Base-by-base conservation (phyloP, 2,888 invertebrate genomes). In the Masnerella sp. region DNA sequence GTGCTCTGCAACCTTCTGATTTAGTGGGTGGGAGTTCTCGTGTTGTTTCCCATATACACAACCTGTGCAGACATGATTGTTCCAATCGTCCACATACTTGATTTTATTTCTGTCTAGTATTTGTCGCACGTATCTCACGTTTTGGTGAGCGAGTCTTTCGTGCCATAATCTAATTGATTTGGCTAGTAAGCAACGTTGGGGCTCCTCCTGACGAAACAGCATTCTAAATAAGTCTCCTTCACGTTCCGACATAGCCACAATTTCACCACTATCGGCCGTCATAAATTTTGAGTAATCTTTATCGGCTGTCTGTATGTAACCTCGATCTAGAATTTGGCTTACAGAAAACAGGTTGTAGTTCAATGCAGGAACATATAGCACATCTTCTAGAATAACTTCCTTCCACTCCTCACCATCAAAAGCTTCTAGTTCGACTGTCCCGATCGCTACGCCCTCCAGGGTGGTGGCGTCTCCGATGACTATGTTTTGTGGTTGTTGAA, bases 371-470 rank as follows among this genome's bases (percentile, higher is more conserved):
- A 25, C 25, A 25, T 25, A 25, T 25, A 25, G 25, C 25, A 25
- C 25, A 25, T 25, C 25, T 25, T 25, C 25, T 25, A 25, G 25
- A 4, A 25, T 7, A 5, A 25, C 25, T 7, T 25, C 7, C 5
- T 25, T 5, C 25, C 25, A 25, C 25, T 25, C 32, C n/a, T 32
- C 32, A 7, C 32, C 38, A 38, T 38, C 38, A 38, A 15, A 17
- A 0, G 80, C 80, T 59, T 78, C 76, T 28, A 81, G 36, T 45
- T 76, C 54, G 1, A 80, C 73, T 32, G 79, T 70, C 1, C 22
- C 20, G 4, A 78, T 81, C 34, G 78, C 80, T 49, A 69, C 62
- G 5, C 77, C 78, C 75, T 79, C 56, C 51, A 82, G 17, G 77
- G 52, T 38, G 17, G 79, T 75, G 45, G 79, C 56, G 70, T 78